phyloP scores from a whole-genome alignment of 2,113 vertebrate genomes.

The Mixornis gularis region DNA sequence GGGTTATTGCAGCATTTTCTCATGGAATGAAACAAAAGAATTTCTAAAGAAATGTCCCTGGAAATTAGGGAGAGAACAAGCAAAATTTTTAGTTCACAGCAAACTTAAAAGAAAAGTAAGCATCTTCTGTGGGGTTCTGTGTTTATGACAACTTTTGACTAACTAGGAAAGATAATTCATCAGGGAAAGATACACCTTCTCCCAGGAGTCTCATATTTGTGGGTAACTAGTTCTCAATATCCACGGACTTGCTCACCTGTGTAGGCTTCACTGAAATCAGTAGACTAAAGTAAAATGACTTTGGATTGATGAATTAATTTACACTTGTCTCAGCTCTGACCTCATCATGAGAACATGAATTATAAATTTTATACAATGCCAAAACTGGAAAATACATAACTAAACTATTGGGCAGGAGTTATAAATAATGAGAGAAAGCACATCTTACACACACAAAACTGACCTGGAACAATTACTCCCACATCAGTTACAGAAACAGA shows the following conservation, averaged over 20 bases:
- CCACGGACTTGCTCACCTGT: background rate
- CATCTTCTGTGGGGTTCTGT: background rate
- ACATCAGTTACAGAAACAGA: background rate
- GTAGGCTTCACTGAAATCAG: slow-evolving; percentile 9
- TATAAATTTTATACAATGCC: background rate
- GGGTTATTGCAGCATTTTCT: background rate
- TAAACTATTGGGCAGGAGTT: background rate
- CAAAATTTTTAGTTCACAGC: background rate
- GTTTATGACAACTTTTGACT: background rate
- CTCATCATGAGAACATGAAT: background rate
- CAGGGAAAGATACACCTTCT: background rate
- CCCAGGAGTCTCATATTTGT: background rate
- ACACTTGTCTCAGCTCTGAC: background rate
- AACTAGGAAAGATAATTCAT: background rate
- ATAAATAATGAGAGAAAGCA: background rate
- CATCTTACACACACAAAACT: background rate
- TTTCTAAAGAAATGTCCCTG: background rate
- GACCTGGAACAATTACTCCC: background rate
- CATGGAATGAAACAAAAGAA: background rate
- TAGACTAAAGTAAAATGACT: background rate
- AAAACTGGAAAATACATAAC: background rate
- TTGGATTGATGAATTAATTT: background rate
- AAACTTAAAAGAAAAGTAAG: background rate
- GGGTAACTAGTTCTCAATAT: background rate
- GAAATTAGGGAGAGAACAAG: background rate